Percentiles rank a stretch among this genome's conserved stretches.
Evolutionary conservation across 2,113 vertebrate genomes (phyloP).

Genomic region (Grallaria varia): DNA sequence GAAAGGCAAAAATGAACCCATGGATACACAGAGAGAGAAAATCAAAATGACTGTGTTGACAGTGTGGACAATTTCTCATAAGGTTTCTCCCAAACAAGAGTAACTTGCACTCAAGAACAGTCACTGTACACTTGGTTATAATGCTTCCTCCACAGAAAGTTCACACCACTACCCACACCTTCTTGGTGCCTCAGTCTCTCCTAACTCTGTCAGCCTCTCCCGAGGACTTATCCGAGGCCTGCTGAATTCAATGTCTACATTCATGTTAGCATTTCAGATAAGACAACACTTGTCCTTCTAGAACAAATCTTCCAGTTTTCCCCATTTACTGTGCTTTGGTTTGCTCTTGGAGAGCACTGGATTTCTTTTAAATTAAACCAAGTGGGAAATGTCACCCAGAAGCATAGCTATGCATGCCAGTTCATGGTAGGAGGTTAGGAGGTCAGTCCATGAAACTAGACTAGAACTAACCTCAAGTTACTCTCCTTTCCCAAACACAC

Average conservation of each 20-base stretch:
- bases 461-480: background rate
- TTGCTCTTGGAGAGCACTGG: background rate
- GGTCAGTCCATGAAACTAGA: background rate
- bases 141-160: background rate
- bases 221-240: background rate
- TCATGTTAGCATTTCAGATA: background rate
- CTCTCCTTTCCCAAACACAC: background rate
- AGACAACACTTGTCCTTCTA: background rate
- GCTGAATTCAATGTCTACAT: background rate
- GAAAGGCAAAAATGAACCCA: background rate
- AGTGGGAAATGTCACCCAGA: background rate
- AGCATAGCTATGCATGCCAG: background rate
- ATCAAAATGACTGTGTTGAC: background rate
- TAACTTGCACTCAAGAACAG: background rate
- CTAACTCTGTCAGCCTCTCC: background rate
- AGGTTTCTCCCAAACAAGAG: background rate
- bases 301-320: background rate
- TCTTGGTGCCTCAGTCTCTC: background rate
- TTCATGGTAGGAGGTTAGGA: background rate
- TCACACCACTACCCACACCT: background rate
- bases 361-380: background rate
- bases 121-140: background rate
- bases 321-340: background rate
- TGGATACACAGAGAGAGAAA: background rate
- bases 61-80: background rate